Evolutionary conservation across 2,113 vertebrate species (phyloP), one percentile per base, ranked within the genome.

Genomic region (Xiphias gladius): DNA sequence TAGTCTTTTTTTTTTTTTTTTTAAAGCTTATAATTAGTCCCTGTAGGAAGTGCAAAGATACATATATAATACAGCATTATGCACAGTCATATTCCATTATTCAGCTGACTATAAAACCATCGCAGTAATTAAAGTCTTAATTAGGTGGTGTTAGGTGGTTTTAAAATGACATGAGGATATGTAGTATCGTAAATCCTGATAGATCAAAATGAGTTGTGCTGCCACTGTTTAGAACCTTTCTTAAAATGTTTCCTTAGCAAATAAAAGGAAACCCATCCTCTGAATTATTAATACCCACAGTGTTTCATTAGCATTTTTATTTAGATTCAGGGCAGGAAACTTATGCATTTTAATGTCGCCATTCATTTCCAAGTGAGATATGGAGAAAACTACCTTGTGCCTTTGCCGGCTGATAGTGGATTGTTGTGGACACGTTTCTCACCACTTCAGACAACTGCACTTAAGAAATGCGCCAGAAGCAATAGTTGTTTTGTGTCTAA

Each of bases 271-370:
- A 69, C 61, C 46, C 57, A 7, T 85, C 78, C 50, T 41, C 37
- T 81, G 67, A 89, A 82, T 89, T 88, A 89, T 93, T 92, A 91
- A 93, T 89, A 86, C 85, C 86, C 79, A 67, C 76, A 54, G 83
- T 12, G 62, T 83, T 84, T 86, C 84, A 88, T 93, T 90, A 88
- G 89, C 89, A 92, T 94, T 92, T 91, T 78, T 86, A 90, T 90
- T 94, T 88, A 79, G 82, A 93, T 89, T 87, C 82, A 62, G 88
- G 82, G 86, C 86, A 88, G 86, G 86, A 85, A 89, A 80, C 57
- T 77, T 91, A 85, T 88, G 90, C 90, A 93, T 95, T 93, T 91
- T 89, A 92, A 93, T 92, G 86, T 73, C 76, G 43, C 3, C 41
- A 71, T 88, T 81, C 63, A 84, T 91, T 86, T 88, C 76, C 68